Percentiles rank a stretch among this genome's conserved stretches.
Conservation (phyloP, 2,113 vertebrate genomes). For the Malaclemys terrapin region DNA sequence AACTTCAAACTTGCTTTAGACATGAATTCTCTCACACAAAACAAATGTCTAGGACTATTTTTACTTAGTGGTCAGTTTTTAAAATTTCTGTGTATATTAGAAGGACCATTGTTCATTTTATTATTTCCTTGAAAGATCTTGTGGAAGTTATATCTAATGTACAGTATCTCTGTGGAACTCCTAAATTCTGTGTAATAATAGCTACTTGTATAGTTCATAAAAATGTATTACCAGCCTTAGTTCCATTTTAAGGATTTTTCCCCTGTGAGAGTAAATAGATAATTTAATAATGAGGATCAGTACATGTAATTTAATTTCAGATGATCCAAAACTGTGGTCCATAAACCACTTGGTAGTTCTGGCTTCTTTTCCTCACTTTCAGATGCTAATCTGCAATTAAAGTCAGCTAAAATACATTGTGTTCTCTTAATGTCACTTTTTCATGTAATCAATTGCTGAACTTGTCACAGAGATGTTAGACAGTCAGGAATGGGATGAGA, state of each 20-base stretch:
- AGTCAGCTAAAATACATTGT: neutral
- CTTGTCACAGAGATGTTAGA: conserved; percentile 10
- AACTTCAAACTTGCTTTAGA: neutral
- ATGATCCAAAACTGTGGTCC: neutral
- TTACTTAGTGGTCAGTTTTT: neutral
- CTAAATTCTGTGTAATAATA: neutral
- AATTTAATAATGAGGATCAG: neutral
- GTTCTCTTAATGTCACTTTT: neutral
- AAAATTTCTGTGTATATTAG: neutral
- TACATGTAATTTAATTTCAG: neutral
- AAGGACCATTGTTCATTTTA: neutral
- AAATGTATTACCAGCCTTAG: neutral
- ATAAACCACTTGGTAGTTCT: neutral
- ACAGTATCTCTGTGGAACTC: neutral
- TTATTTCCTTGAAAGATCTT: neutral
- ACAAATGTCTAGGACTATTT: neutral
- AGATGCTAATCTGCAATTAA: neutral
- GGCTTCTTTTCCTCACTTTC: neutral
- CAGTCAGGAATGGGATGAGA: neutral
- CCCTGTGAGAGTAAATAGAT: neutral
- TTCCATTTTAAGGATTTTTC: neutral
- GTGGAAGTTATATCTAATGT: neutral
- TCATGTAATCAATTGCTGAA: conserved; percentile 19
- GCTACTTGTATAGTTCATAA: neutral
- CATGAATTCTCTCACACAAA: neutral